A percentile compares a stretch with the other conserved stretches of the same genome.
phyloP scores from a whole-genome alignment of 2,888 invertebrate species.

The Orthosia gracilis region DNA sequence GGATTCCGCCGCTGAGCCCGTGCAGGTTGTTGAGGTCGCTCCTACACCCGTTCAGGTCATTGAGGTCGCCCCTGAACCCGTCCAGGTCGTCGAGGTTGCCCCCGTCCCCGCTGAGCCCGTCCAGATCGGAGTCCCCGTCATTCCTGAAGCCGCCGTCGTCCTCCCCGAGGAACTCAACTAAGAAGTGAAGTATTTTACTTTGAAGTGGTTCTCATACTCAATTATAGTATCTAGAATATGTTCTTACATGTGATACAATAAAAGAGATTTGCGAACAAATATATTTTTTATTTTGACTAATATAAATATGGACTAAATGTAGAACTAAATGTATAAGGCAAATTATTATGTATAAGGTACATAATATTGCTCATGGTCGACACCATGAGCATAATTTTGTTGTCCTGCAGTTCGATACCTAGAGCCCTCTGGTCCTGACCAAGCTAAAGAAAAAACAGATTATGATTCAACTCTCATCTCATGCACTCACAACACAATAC shows the following conservation, averaged over 20 bases:
- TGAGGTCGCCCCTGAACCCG: conserved; percentile 18
- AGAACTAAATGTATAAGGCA: no score
- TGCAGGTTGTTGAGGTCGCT: conserved; percentile 16
- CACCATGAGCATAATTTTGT: no score
- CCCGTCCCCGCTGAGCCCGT: conserved; percentile 68
- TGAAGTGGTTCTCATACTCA: conserved; percentile 13
- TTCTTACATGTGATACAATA: conserved; percentile 42
- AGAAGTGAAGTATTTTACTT: conserved; percentile 31
- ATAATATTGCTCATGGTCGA: background rate
- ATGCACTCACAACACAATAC: no score
- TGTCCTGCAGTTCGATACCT: no score
- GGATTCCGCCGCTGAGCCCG: conserved; percentile 40
- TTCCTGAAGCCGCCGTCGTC: conserved; percentile 71
- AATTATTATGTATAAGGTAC: no score
- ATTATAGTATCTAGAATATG: conserved; percentile 35
- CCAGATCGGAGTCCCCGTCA: conserved; percentile 67
- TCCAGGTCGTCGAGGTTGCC: background rate
- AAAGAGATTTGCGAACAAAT: conserved; percentile 29
- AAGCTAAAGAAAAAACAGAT: no score
- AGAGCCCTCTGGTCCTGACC: no score
- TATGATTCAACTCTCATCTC: no score
- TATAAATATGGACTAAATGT: no score
- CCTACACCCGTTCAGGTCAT: conserved; percentile 36
- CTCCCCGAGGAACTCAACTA: conserved; percentile 77
- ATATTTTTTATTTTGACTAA: conserved; percentile 1